phyloP scores from a whole-genome alignment of 2,888 invertebrate genomes.

The Melinaea marsaeus region DNA sequence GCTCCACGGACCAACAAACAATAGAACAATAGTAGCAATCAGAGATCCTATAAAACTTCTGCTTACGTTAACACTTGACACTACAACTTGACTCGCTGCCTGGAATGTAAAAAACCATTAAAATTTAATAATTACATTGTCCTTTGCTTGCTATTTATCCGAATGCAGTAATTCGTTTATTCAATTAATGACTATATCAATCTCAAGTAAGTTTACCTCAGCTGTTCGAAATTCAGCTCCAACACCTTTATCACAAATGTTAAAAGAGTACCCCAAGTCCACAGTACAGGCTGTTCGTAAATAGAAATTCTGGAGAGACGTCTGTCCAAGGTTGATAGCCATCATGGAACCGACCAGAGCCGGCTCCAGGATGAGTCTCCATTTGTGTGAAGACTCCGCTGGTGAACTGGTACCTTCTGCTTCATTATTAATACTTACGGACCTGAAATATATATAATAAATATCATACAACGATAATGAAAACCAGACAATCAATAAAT shows the following conservation, averaged over 20 bases:
- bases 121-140: not conserved
- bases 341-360: conserved; percentile 83
- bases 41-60: conserved; percentile 70
- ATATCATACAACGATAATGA: not conserved
- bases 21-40: conserved; percentile 78
- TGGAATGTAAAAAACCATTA: conserved; percentile 35
- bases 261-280: conserved; percentile 79
- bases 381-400: conserved; percentile 43
- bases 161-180: not conserved
- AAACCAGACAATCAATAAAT: conserved; percentile 16
- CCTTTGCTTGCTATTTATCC: no score
- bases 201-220: conserved; percentile 44
- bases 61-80: conserved; percentile 83
- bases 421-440: conserved; percentile 37
- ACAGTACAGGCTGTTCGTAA: conserved; percentile 86
- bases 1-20: conserved; percentile 81
- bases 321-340: conserved; percentile 76
- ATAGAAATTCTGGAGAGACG: conserved; percentile 86
- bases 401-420: conserved; percentile 30
- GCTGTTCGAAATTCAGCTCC: conserved; percentile 59
- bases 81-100: conserved; percentile 76
- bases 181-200: not conserved
- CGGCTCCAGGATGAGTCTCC: conserved; percentile 81
- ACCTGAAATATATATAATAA: conserved; percentile 28
- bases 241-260: conserved; percentile 79